Conservation (phyloP, 2,113 vertebrate species). For the Siniperca knerii region DNA sequence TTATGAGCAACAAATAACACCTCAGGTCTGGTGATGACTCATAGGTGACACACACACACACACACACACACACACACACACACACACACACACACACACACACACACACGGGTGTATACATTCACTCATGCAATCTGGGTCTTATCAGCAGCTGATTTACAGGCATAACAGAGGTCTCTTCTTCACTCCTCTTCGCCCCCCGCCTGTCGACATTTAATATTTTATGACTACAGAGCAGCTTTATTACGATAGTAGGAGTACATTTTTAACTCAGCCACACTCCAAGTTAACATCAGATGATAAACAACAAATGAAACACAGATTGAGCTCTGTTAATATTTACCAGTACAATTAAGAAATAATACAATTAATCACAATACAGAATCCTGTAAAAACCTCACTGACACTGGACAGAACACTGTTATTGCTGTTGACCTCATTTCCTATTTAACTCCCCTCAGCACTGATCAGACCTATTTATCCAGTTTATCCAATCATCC, state of each 20-base stretch:
- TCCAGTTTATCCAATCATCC: not conserved
- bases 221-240: constrained; percentile 42
- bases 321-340: not conserved
- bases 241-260: constrained; percentile 10
- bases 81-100: not conserved
- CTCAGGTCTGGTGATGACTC: not conserved
- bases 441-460: not conserved
- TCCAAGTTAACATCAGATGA: not conserved
- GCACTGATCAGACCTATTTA: constrained; percentile 10
- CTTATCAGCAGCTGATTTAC: constrained; percentile 13
- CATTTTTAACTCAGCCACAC: not conserved
- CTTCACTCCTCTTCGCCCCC: not conserved
- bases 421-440: not conserved
- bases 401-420: not conserved
- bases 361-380: not conserved
- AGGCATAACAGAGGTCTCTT: not conserved
- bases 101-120: constrained; percentile 20
- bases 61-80: not conserved
- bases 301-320: not conserved
- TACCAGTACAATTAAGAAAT: not conserved
- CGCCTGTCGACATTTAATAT: constrained; percentile 41
- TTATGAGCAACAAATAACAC: not conserved
- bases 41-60: not conserved
- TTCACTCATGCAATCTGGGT: constrained; percentile 3
- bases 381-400: not conserved